Evolutionary conservation across 2,888 invertebrate species (phyloP).

Genomic region (Pardosa pseudoannulata): DNA sequence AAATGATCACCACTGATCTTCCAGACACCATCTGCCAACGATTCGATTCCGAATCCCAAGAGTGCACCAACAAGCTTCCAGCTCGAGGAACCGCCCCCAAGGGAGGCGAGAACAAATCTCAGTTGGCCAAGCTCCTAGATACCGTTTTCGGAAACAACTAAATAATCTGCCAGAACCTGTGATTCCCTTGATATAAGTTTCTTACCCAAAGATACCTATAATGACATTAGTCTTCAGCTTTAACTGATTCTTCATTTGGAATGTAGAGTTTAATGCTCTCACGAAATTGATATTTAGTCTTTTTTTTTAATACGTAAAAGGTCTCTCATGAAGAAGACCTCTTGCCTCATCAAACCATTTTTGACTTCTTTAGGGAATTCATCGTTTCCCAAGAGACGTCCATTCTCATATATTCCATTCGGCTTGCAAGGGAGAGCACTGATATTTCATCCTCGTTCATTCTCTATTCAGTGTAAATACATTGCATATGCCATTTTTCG

Average conservation of each 20-base stretch:
- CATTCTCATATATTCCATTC: not conserved
- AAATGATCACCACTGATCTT: conserved; percentile 49
- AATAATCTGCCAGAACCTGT: conserved; percentile 56
- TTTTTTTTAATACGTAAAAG: too few species aligned
- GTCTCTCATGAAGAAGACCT: too few species aligned
- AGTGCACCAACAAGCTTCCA: conserved; percentile 29
- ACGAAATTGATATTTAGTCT: too few species aligned
- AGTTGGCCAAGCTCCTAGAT: conserved; percentile 52
- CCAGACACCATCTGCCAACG: conserved; percentile 43
- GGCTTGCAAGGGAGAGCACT: not conserved
- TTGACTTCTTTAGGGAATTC: too few species aligned
- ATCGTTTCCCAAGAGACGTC: too few species aligned
- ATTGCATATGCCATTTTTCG: not conserved
- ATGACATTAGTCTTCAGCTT: not conserved
- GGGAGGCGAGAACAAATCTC: conserved; percentile 49
- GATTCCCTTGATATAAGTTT: conserved; percentile 15
- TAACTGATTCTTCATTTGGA: too few species aligned
- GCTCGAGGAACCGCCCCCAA: conserved; percentile 40
- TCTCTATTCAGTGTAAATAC: not conserved
- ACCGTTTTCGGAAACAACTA: conserved; percentile 60
- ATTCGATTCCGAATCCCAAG: conserved; percentile 33
- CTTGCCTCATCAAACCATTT: too few species aligned
- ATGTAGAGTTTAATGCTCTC: too few species aligned
- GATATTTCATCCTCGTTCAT: not conserved
- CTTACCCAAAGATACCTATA: not conserved